phyloP scores from a whole-genome alignment of 1,140 invertebrate species.

The Phenacoccus solenopsis region DNA sequence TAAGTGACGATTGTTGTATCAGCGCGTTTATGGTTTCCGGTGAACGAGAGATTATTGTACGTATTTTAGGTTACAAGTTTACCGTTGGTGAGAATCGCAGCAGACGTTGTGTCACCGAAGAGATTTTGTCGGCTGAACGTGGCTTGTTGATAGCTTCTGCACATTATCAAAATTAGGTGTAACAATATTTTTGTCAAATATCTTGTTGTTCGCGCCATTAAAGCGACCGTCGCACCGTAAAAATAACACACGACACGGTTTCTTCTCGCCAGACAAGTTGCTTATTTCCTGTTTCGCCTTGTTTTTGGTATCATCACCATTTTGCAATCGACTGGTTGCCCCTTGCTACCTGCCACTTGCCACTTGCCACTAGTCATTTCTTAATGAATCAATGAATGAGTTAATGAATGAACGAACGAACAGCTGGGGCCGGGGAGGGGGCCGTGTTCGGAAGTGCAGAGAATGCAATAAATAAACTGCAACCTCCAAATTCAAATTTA shows the following conservation, averaged over 20 bases:
- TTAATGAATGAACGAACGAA: too few relatives aligned
- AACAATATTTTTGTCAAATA: conserved; percentile 3
- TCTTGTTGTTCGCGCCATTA: not conserved
- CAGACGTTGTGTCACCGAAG: not conserved
- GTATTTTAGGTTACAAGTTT: not conserved
- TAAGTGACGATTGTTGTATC: not conserved
- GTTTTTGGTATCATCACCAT: too few relatives aligned
- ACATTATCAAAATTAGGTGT: not conserved
- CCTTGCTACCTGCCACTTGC: too few relatives aligned
- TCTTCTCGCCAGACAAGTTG: not conserved
- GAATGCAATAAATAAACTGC: too few relatives aligned
- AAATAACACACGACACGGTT: not conserved
- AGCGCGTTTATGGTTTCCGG: not conserved
- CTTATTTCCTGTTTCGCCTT: not conserved
- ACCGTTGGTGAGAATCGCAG: not conserved
- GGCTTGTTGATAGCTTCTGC: not conserved
- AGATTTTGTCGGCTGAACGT: too few relatives aligned
- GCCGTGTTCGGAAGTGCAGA: too few relatives aligned
- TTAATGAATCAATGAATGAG: too few relatives aligned
- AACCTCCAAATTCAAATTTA: too few relatives aligned
- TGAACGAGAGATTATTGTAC: not conserved
- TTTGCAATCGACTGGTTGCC: too few relatives aligned
- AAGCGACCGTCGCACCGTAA: too few relatives aligned
- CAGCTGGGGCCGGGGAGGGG: too few relatives aligned
- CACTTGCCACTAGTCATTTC: too few relatives aligned